Percentiles rank a stretch among this genome's conserved stretches.
Evolutionary conservation across 2,113 vertebrate species (phyloP).

Genomic region (Porphyrio hochstetteri): DNA sequence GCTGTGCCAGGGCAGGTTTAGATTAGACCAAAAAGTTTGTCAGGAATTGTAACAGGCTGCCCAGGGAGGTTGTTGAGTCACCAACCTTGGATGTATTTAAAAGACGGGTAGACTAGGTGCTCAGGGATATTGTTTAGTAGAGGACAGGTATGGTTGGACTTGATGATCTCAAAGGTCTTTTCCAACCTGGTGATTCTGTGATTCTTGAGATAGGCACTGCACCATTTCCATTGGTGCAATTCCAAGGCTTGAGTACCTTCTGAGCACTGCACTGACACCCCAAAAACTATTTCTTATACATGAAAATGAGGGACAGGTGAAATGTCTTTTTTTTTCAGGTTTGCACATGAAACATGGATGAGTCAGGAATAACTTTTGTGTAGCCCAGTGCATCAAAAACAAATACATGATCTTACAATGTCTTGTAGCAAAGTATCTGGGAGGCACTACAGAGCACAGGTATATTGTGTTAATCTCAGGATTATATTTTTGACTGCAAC

Average conservation of each 20-base stretch:
- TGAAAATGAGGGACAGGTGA: background rate
- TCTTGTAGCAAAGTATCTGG: background rate
- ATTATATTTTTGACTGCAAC: background rate
- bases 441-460: background rate
- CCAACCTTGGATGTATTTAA: no score
- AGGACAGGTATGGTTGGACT: no score
- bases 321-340: background rate
- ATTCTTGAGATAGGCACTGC: background rate
- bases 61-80: no score
- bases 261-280: background rate
- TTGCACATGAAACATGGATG: background rate
- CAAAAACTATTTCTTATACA: background rate
- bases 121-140: no score
- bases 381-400: background rate
- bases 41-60: no score
- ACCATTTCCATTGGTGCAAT: background rate
- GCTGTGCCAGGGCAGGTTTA: no score
- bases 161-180: no score
- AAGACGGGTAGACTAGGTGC: no score
- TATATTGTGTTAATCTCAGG: background rate
- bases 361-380: background rate
- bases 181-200: no score
- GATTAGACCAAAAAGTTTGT: no score
- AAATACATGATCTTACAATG: fast-evolving
- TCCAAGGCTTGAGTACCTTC: background rate